These are phyloP conservation scores for Acronicta alni DNA, from an alignment of 2,888 invertebrate species.

Conservation along the genomic window DNA sequence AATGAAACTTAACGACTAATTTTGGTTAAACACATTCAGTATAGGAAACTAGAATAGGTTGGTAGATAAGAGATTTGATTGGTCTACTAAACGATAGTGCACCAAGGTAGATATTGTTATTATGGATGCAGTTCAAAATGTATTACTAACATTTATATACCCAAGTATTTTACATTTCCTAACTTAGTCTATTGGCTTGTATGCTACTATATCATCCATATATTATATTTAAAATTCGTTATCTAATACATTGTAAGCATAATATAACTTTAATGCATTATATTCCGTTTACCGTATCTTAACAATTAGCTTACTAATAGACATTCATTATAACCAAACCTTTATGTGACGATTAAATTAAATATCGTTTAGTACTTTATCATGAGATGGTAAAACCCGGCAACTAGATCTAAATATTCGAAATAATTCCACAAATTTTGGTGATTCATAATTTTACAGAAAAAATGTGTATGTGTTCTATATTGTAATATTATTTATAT, in stretches of 20 bases:
- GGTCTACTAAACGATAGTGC: no score
- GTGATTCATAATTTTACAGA: no score
- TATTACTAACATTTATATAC: no score
- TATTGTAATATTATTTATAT: no score
- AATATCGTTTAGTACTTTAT: background rate
- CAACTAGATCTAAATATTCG: background rate
- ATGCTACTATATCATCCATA: slow-evolving; percentile 6
- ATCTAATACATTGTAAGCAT: background rate
- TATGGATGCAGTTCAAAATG: no score
- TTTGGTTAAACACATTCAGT: no score
- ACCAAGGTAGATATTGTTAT: no score
- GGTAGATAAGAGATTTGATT: no score
- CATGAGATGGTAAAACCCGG: slow-evolving; percentile 2
- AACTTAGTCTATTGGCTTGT: background rate
- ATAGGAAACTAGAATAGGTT: no score
- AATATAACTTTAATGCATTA: background rate
- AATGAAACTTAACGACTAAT: no score
- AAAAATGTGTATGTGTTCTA: no score
- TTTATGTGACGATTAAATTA: background rate
- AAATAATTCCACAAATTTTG: no score
- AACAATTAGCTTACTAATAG: slow-evolving; percentile 2
- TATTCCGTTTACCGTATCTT: background rate
- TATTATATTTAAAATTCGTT: background rate
- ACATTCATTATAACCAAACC: slow-evolving; percentile 4
- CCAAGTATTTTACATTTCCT: background rate